Base-by-base conservation (phyloP, 2,888 invertebrate species). In the Xestia xanthographa region DNA sequence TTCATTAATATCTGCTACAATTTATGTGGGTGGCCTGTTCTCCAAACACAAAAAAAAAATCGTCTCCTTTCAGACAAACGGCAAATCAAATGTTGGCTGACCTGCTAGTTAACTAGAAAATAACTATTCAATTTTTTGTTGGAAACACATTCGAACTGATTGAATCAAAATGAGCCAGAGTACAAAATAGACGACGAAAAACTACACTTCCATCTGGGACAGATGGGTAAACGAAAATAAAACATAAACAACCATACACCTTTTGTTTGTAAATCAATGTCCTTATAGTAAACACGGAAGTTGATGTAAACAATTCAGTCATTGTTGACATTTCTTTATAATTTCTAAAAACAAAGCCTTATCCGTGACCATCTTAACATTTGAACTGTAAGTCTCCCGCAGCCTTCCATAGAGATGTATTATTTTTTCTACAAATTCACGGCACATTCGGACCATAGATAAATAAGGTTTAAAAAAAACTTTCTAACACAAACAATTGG, bases 401-500 rank as follows among this genome's bases (percentile, higher is more conserved):
- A 45, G 80, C 53, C 66, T 69, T 26, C 58, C 65, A 60, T 48
- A 69, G 50, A 76, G 2, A 45, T 11, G 34, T 8, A 69, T 67
- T 62, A 22, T 12, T 63, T 77, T 86, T 84, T 78, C 56, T 38
- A 68, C 58, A 75, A 81, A 67, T 76, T 68, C 73, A 75, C 22
- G 26, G 22, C 83, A 76, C 66, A 62, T 22, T 69, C 34, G 60
- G 80, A 29, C 60, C 53, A 60, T 80, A 72, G 76, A 79, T 79
- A 81, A 70, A 69, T 4, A 76, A 58, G 29, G 50, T 71, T 50
- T 53, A 72, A 76, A 84, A 84, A 87, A 87, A 83, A 80, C 68
- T 87, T 85, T 86, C 80, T 82, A 85, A 81, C 66, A 76, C 69
- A 84, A 88, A 90, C 85, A 89, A 85, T 84, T 74, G 63, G 17